Evolutionary conservation across 2,113 vertebrate species (phyloP), one percentile per base, ranked within the genome.

Genomic region (Penelope pileata): DNA sequence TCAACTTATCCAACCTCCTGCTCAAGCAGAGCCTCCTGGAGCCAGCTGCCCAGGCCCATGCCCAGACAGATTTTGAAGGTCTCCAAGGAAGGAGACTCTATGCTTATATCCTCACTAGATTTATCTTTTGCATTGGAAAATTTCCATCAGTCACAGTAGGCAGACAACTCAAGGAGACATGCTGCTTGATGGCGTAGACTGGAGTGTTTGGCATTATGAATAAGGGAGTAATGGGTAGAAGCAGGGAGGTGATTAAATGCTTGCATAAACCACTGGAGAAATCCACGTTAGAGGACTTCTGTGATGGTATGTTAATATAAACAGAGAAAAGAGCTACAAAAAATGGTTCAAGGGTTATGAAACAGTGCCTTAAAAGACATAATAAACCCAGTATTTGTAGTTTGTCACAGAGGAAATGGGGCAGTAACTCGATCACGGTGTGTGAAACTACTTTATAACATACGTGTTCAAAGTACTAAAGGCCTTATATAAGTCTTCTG

Each of bases 21-120:
- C 40, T 85, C 15, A 68, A 26, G 62, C 14, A 64, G 14, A 27
- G n/a, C 27, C 54, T 53, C 8, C 54, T 74, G 64, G 21, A 84
- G 30, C 42, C 3, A 0, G 1, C 51, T 82, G 56, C 38, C n/a
- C 42, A 59, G 42, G n/a, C 69, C 15, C 54, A 32, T 2, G 0
- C 72, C 34, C 50, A 62, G 22, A 40, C 5, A 38, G 8, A 18
- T 82, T 86, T 36, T 24, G 18, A 84, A 14, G 70, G 27, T 84
- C 38, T 75, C 42, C 47, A 63, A 7, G 59, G 45, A 70, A 24
- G 30, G n/a, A 83, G 38, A n/a, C 2, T 72, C n/a, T n/a, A 58
- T 81, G 27, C 42, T 86, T 43, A 40, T 1, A 8, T 56, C 54
- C 72, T 84, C 68, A 47, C 14, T 75, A 43, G 38, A 60, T 91